Evolutionary conservation across 1,140 invertebrate genomes (phyloP), one percentile per base, ranked within the genome.

Genomic region (Drosophila obscura): DNA sequence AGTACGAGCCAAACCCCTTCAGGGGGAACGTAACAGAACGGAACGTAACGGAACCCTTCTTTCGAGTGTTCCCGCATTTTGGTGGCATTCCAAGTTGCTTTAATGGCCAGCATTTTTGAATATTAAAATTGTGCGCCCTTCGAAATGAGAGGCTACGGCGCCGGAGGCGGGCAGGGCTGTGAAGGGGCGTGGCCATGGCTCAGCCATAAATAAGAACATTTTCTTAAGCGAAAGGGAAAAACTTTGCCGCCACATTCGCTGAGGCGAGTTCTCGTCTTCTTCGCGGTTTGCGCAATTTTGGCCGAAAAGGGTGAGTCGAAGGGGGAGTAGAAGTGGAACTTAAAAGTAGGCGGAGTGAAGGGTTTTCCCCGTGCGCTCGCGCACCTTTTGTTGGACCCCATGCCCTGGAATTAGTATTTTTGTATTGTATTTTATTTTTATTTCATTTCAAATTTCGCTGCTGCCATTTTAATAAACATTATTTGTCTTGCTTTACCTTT

Each of bases 101-200:
- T 79, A 83, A 83, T 79, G 80, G 80, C 64, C 72, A 79, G 72
- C 72, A 83, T 83, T 84, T 85, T 77, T 82, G 66, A 76, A 88
- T 78, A 79, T 81, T 82, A 79, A 87, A 85, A 81, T 71, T 13
- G 57, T 56, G 59, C 63, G 39, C 41, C 43, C 41, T 13, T 59
- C 53, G 19, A 35, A 64, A 63, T 64, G 46, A 49, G 48, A 31
- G 31, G 31, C 6, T 28, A 5, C 5, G 26, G 22, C 22, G 22
- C 22, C 2, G 22, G 22, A 3, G 22, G 22, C 22, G 15, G 19
- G 6, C 5, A 9, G 8, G 44, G 57, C 48, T 46, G 26, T 35
- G 39, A 22, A 5, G 6, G 60, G 50, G 51, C 48, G 55, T 57
- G 63, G 66, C 59, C 66, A 22, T 48, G 58, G 69, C 77, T 61